Conservation (phyloP, 92 coral and sea anemone genomes). For the Epizoanthus stellaris region DNA sequence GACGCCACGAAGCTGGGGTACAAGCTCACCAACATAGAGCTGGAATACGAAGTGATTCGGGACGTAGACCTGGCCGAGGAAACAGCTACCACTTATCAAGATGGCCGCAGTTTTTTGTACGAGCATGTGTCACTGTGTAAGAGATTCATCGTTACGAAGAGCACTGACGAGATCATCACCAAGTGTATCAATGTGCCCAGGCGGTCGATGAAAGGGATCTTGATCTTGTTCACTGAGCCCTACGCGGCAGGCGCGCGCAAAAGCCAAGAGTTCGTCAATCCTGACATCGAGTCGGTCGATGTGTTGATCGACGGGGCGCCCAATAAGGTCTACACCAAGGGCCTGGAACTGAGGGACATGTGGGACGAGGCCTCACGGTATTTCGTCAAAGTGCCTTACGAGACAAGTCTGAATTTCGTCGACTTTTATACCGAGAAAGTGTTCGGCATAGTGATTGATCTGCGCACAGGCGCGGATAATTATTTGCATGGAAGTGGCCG, state of each 20-base stretch:
- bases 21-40: no score
- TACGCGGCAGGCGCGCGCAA: neutral
- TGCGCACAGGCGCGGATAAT: neutral
- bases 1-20: no score
- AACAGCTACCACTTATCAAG: no score
- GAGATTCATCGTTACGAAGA: neutral
- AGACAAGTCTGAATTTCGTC: no score
- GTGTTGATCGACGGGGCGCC: neutral
- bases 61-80: no score
- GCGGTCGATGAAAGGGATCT: neutral
- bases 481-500: neutral
- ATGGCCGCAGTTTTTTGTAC: no score
- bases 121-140: no score
- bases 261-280: neutral
- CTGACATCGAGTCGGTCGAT: neutral
- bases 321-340: neutral
- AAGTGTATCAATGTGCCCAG: no score
- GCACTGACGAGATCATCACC: no score
- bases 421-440: neutral
- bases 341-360: neutral
- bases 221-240: neutral
- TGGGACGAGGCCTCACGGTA: neutral
- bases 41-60: no score
- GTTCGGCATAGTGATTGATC: neutral
- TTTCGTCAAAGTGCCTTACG: neutral